A percentile compares a stretch with the other conserved stretches of the same genome.
These are phyloP conservation scores for Mormyrus proboscirostris DNA, from an alignment of 2,797 vertebrate genomes.

Conservation along the genomic window DNA sequence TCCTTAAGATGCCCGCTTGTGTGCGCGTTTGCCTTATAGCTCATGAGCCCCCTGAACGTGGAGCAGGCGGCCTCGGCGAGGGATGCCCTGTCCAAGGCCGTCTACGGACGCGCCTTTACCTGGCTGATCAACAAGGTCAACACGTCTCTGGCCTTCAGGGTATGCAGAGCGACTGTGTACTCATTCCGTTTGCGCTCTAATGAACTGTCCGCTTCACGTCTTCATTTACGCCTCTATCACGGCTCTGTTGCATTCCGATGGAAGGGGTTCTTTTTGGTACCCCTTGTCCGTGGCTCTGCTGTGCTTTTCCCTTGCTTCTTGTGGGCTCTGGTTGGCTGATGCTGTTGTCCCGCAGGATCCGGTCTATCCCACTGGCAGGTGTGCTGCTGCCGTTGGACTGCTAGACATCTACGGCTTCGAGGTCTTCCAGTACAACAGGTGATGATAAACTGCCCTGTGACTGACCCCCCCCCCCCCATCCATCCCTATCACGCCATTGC, in stretches of 20 bases:
- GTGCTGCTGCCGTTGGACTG: constrained; percentile 80
- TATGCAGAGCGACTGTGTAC: constrained; percentile 35
- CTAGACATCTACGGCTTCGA: constrained; percentile 95
- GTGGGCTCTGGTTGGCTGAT: neutral
- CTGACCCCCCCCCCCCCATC: neutral
- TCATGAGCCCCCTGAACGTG: constrained; percentile 88
- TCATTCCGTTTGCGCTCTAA: neutral
- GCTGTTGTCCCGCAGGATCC: constrained; percentile 61
- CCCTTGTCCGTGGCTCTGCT: neutral
- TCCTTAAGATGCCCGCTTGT: constrained; percentile 9
- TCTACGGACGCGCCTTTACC: constrained; percentile 91
- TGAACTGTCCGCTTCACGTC: neutral
- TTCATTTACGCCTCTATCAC: neutral
- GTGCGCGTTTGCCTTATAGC: constrained; percentile 50
- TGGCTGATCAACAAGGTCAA: constrained; percentile 97
- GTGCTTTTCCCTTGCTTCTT: no score
- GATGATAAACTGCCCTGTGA: neutral
- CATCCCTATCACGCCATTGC: neutral
- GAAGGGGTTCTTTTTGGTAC: no score
- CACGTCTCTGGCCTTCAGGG: constrained; percentile 80
- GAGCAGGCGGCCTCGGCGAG: constrained; percentile 87
- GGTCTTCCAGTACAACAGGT: neutral
- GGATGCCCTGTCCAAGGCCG: constrained; percentile 86
- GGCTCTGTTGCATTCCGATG: neutral
- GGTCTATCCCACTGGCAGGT: constrained; percentile 66